phyloP scores from a whole-genome alignment of 2,888 invertebrate genomes.

The Drymonia ruficornis region DNA sequence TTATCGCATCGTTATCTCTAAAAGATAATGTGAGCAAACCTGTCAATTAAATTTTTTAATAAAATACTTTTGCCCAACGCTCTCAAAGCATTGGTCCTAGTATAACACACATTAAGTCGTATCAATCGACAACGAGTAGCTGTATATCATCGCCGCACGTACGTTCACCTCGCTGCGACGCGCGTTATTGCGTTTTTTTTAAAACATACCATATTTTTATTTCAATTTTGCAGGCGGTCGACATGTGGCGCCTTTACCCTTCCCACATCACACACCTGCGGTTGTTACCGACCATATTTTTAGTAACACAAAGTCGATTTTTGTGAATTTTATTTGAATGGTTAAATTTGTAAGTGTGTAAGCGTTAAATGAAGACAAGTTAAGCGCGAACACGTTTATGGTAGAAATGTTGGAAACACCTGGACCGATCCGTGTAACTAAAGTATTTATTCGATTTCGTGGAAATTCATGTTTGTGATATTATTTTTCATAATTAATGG shows the following conservation, averaged over 20 bases:
- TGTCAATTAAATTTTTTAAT: no score
- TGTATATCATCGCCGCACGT: constrained; percentile 36
- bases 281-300: constrained; percentile 11
- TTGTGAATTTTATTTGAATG: constrained; percentile 4
- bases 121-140: constrained; percentile 42
- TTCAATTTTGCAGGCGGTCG: constrained; percentile 64
- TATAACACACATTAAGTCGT: constrained; percentile 17
- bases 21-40: no score
- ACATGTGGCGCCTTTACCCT: constrained; percentile 73
- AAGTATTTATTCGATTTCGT: constrained; percentile 57
- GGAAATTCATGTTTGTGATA: constrained; percentile 38
- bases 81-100: background rate
- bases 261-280: constrained; percentile 23
- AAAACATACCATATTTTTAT: constrained; percentile 55
- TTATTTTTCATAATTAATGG: constrained; percentile 37
- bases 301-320: constrained; percentile 12
- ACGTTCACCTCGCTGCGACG: constrained; percentile 59
- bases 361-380: constrained; percentile 67
- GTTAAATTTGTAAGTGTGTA: constrained; percentile 13
- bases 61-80: background rate
- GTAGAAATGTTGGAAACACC: constrained; percentile 64
- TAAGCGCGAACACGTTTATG: constrained; percentile 69
- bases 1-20: no score
- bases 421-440: constrained; percentile 53
- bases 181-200: constrained; percentile 49